These are phyloP conservation scores for Heliconius himera DNA, from an alignment of 1,140 invertebrate species.

Conservation along the genomic window DNA sequence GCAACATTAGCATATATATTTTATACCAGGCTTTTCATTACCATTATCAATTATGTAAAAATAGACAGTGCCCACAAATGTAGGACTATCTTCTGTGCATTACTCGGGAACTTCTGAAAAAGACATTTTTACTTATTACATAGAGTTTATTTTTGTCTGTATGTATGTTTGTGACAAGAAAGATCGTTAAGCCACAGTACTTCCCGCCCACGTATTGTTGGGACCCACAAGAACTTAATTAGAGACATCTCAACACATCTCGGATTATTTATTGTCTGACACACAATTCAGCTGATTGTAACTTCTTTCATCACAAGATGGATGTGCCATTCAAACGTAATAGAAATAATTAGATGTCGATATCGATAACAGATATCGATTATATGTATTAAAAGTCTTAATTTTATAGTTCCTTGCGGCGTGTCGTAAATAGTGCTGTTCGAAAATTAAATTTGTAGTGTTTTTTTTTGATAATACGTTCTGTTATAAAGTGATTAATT, in stretches of 20 bases:
- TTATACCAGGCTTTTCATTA: conserved; percentile 56
- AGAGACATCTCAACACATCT: conserved; percentile 62
- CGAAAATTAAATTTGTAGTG: conserved; percentile 9
- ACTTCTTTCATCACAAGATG: conserved; percentile 50
- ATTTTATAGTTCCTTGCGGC: conserved; percentile 16
- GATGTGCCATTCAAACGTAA: conserved; percentile 45
- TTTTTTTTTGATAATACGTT: not conserved
- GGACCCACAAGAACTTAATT: conserved; percentile 73
- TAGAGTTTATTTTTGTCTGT: conserved; percentile 1
- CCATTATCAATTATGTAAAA: conserved; percentile 67
- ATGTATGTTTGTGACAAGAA: conserved; percentile 1
- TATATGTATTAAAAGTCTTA: conserved; percentile 7
- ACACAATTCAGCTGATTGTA: conserved; percentile 63
- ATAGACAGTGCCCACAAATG: conserved; percentile 28
- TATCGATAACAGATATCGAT: conserved; percentile 19
- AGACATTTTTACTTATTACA: not conserved
- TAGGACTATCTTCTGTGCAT: not conserved
- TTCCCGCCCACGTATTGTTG: conserved; percentile 58
- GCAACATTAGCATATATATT: conserved; percentile 44
- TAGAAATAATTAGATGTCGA: conserved; percentile 34
- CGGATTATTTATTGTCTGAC: conserved; percentile 66
- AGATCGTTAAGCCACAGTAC: conserved; percentile 27
- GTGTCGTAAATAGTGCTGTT: not conserved
- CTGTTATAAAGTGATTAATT: not conserved
- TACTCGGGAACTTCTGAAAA: not conserved